These are phyloP conservation scores for Hippopotamyrus pictus DNA, from an alignment of 2,797 vertebrate genomes.

Conservation along the genomic window DNA sequence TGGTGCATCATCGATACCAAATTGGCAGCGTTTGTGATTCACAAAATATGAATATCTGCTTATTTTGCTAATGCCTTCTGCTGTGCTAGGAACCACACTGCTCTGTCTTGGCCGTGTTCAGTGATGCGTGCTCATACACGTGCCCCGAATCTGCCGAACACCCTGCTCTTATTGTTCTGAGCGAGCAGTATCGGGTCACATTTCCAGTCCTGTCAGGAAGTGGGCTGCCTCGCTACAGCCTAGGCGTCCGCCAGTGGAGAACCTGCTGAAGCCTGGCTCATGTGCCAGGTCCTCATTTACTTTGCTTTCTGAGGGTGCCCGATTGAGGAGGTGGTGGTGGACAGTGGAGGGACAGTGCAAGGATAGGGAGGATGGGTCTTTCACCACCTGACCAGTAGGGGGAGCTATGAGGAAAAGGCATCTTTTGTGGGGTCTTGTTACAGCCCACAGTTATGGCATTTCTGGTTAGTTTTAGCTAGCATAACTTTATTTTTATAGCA, in stretches of 20 bases:
- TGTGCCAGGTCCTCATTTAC: background rate
- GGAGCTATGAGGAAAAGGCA: background rate
- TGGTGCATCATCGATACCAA: background rate
- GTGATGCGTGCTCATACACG: background rate
- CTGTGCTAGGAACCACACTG: background rate
- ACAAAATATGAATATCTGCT: background rate
- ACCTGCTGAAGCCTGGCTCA: constrained; percentile 15
- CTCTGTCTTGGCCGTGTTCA: background rate
- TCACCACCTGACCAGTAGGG: background rate
- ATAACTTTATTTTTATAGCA: background rate
- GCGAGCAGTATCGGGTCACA: background rate
- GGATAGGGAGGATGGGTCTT: background rate
- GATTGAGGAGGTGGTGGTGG: no score
- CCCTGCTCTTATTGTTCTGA: background rate
- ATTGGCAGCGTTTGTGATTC: background rate
- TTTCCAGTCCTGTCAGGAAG: background rate
- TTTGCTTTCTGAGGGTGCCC: background rate
- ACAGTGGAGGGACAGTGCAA: background rate
- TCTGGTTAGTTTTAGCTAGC: background rate
- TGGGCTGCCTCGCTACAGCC: no score
- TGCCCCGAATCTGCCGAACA: background rate
- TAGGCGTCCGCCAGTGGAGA: background rate
- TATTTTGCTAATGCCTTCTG: background rate
- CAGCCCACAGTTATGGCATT: no score
- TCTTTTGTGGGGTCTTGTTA: background rate